phyloP scores from a whole-genome alignment of 2,797 vertebrate species.

The Micrastur ruficollis region DNA sequence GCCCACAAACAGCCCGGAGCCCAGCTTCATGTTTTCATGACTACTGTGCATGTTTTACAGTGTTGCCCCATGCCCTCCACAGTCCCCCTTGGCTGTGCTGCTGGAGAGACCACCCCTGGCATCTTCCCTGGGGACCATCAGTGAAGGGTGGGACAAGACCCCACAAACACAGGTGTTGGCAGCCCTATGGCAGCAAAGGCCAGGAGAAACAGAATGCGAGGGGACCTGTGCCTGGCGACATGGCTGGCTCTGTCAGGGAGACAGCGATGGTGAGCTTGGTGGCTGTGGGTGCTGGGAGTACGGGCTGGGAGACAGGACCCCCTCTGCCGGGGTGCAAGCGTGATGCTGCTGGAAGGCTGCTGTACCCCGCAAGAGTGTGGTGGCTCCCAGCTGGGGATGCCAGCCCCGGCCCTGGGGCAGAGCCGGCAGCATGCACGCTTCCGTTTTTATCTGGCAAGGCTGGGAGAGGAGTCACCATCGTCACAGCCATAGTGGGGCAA shows the following conservation, averaged over 20 bases:
- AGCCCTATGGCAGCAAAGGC: not conserved
- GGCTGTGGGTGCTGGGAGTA: accelerated
- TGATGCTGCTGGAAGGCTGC: not conserved
- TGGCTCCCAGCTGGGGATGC: not conserved
- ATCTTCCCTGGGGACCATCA: accelerated
- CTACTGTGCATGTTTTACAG: accelerated
- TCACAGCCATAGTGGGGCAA: not conserved
- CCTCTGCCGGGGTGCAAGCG: accelerated
- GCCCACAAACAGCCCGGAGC: not conserved
- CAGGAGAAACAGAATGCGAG: accelerated
- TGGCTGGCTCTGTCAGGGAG: not conserved
- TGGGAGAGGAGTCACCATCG: accelerated
- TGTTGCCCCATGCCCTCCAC: accelerated
- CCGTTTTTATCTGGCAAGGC: not conserved
- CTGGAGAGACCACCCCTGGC: not conserved
- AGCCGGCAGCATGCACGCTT: accelerated
- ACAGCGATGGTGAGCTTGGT: accelerated
- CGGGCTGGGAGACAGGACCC: not conserved
- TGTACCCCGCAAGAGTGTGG: accelerated
- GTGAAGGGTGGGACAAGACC: not conserved
- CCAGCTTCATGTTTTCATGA: accelerated
- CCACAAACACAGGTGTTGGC: not conserved
- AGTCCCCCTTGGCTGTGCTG: not conserved
- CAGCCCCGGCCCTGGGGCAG: not conserved
- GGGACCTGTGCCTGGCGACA: accelerated